Percentiles rank a stretch among this genome's conserved stretches.
These are phyloP conservation scores for Acinonyx jubatus DNA, from an alignment of 2,113 vertebrate genomes.

Conservation along the genomic window DNA sequence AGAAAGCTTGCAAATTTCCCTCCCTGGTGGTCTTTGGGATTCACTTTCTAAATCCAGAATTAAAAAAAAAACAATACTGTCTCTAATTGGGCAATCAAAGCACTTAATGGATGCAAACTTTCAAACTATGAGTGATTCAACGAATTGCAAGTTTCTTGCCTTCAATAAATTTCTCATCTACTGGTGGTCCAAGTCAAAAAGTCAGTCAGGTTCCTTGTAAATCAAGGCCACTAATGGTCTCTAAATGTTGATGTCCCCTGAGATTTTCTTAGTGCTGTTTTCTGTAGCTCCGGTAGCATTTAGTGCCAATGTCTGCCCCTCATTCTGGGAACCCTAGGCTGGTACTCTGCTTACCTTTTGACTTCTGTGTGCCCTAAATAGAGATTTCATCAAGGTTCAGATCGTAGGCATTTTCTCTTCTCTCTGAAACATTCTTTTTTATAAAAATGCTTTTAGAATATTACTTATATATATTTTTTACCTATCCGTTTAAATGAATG, in stretches of 20 bases:
- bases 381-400: background rate
- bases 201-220: background rate
- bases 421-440: background rate
- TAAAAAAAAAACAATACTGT: background rate
- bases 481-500: conserved; percentile 60
- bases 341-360: background rate
- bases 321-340: background rate
- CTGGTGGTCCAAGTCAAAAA: background rate
- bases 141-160: background rate
- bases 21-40: background rate
- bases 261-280: background rate
- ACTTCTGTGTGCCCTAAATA: background rate
- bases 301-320: background rate
- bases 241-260: background rate
- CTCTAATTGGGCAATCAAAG: background rate
- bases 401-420: background rate
- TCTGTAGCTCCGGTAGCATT: background rate
- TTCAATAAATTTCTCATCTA: conserved; percentile 5
- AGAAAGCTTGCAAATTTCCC: background rate
- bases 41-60: conserved; percentile 24
- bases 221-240: background rate
- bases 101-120: background rate
- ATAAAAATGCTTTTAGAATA: conserved; percentile 23
- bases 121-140: background rate
- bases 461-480: background rate